Evolutionary conservation across 1,140 invertebrate genomes (phyloP).

Genomic region (Chrysoperla carnea): DNA sequence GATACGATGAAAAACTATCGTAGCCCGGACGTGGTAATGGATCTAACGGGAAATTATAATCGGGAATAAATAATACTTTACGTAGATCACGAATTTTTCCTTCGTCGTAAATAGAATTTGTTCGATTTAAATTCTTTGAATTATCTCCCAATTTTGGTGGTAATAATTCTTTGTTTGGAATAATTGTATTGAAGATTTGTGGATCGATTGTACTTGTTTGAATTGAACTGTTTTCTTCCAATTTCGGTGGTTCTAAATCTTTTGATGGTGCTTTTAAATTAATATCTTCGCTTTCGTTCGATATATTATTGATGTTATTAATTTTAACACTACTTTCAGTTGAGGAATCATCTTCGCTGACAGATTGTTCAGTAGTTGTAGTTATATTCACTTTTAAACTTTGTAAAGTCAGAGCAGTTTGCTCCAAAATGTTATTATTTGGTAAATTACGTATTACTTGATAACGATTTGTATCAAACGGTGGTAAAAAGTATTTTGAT

Average conservation of each 20-base stretch:
- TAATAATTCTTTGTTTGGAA: background rate
- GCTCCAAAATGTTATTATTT: no score
- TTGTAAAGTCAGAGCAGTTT: no score
- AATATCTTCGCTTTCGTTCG: no score
- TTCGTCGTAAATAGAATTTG: background rate
- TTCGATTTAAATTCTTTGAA: background rate
- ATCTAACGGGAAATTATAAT: slow-evolving; percentile 21
- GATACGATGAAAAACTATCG: slow-evolving; percentile 16
- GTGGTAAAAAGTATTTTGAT: no score
- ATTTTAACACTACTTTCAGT: no score
- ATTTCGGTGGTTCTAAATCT: slow-evolving; percentile 6
- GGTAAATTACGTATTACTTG: no score
- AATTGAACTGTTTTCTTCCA: background rate
- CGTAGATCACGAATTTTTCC: slow-evolving; percentile 8
- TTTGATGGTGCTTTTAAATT: background rate
- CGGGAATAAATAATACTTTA: slow-evolving; percentile 17
- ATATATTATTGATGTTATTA: no score
- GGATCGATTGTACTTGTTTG: slow-evolving; percentile 1
- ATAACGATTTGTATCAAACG: no score
- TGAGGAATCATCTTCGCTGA: no score
- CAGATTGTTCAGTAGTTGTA: no score
- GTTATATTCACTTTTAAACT: no score
- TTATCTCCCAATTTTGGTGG: background rate
- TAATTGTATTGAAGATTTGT: slow-evolving; percentile 1
- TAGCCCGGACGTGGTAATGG: slow-evolving; percentile 12